Conservation (phyloP, 2,113 vertebrate genomes). For the Columba livia region DNA sequence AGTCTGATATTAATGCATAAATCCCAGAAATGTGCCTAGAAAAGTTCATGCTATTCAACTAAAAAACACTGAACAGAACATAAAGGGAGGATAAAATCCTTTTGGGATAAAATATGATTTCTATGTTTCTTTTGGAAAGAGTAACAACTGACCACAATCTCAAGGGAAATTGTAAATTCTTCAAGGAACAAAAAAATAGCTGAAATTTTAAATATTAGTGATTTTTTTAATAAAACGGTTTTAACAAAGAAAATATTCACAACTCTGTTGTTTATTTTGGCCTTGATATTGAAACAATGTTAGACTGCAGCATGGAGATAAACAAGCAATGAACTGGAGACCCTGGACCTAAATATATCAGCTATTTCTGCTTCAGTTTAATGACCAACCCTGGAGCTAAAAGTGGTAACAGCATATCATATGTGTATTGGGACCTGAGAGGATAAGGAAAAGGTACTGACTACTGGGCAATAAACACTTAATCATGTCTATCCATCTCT, state of each 20-base stretch:
- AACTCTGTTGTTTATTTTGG: background rate
- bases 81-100: conserved; percentile 31
- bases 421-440: conserved; percentile 29
- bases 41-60: conserved; percentile 53
- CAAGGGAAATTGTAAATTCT: background rate
- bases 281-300: background rate
- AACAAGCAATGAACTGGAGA: conserved; percentile 49
- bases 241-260: conserved; percentile 6
- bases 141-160: background rate
- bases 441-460: conserved; percentile 46
- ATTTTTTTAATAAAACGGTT: background rate
- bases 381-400: conserved; percentile 48
- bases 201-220: background rate
- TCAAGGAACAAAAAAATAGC: background rate
- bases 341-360: conserved; percentile 40
- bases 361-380: conserved; percentile 39
- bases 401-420: conserved; percentile 31
- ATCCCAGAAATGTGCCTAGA: conserved; percentile 47
- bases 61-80: conserved; percentile 48
- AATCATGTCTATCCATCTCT: conserved; percentile 48
- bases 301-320: background rate
- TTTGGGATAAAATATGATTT: conserved; percentile 31
- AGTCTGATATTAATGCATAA: conserved; percentile 69
- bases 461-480: conserved; percentile 53
- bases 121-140: conserved; percentile 26